phyloP scores from a whole-genome alignment of 2,113 vertebrate species.

The Eubucco bourcierii region DNA sequence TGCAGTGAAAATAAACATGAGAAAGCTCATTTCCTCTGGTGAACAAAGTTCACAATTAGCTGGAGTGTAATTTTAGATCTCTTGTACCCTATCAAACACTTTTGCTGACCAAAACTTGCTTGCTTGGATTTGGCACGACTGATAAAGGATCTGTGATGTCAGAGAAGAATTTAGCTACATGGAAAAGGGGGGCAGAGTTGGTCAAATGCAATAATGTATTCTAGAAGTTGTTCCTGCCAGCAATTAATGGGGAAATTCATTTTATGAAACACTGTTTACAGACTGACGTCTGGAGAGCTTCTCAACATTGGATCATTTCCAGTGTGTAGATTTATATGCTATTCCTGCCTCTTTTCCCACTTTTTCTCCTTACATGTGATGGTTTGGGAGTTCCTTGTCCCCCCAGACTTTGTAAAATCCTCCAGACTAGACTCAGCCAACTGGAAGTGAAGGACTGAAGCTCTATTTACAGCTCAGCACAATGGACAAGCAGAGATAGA shows the following conservation, averaged over 20 bases:
- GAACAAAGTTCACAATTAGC: constrained; percentile 61
- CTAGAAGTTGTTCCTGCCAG: constrained; percentile 65
- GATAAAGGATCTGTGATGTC: constrained; percentile 59
- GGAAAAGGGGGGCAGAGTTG: constrained; percentile 30
- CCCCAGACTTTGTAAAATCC: too few species aligned
- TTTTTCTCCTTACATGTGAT: neutral
- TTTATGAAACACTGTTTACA: constrained; percentile 79
- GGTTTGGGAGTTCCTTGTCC: too few species aligned
- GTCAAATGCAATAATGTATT: constrained; percentile 41
- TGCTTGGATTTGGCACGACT: constrained; percentile 42
- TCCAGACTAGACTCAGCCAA: too few species aligned
- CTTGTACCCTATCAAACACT: constrained; percentile 36
- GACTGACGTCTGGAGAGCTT: constrained; percentile 82
- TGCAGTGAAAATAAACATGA: constrained; percentile 66
- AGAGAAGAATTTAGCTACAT: constrained; percentile 34
- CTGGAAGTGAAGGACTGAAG: too few species aligned
- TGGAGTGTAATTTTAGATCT: constrained; percentile 10
- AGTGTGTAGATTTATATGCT: constrained; percentile 70
- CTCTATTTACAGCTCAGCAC: too few species aligned
- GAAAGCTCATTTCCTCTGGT: constrained; percentile 59
- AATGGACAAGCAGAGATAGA: too few species aligned
- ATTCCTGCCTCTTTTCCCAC: constrained; percentile 11
- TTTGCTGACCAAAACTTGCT: constrained; percentile 42
- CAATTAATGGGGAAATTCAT: constrained; percentile 74
- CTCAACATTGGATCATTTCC: constrained; percentile 77